A percentile compares a stretch with the other conserved stretches of the same genome.
Evolutionary conservation across 1,140 invertebrate species (phyloP).

Genomic region (Carcinoscorpius rotundicauda): DNA sequence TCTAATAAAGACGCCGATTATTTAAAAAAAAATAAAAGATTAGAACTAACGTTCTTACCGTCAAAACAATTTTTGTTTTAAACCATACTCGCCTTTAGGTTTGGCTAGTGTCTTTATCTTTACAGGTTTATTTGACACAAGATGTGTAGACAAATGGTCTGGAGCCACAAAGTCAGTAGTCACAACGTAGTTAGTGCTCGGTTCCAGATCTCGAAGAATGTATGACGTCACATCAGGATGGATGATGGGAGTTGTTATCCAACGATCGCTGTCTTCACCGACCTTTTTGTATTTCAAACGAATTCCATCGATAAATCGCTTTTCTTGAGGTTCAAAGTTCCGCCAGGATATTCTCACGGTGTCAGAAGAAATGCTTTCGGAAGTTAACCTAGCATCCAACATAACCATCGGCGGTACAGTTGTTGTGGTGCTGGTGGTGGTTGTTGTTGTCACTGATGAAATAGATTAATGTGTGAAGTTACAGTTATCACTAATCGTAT

Average conservation of each 20-base stretch:
- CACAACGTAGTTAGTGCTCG: constrained; percentile 57
- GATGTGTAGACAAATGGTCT: constrained; percentile 51
- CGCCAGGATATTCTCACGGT: constrained; percentile 66
- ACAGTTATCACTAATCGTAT: no score
- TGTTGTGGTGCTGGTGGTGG: constrained; percentile 30
- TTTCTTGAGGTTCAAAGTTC: constrained; percentile 60
- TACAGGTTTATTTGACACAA: constrained; percentile 52
- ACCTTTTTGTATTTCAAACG: constrained; percentile 54
- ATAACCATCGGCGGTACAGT: constrained; percentile 50
- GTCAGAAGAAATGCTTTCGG: constrained; percentile 53
- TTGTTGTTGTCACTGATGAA: background rate
- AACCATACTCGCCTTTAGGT: no score
- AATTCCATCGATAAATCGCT: constrained; percentile 58
- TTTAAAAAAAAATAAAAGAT: no score
- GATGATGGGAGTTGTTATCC: constrained; percentile 52
- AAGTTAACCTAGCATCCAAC: constrained; percentile 54
- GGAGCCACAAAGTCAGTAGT: constrained; percentile 63
- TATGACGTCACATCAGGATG: constrained; percentile 59
- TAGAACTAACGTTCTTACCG: no score
- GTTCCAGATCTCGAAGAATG: constrained; percentile 53
- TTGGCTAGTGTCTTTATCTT: constrained; percentile 42
- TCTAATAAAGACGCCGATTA: no score
- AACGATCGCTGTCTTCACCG: constrained; percentile 33
- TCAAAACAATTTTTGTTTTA: no score
- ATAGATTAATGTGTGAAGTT: no score